Percentiles rank a stretch among this genome's conserved stretches.
These are phyloP conservation scores for Leptobrachium leishanense DNA, from an alignment of 2,113 vertebrate genomes.

Conservation along the genomic window DNA sequence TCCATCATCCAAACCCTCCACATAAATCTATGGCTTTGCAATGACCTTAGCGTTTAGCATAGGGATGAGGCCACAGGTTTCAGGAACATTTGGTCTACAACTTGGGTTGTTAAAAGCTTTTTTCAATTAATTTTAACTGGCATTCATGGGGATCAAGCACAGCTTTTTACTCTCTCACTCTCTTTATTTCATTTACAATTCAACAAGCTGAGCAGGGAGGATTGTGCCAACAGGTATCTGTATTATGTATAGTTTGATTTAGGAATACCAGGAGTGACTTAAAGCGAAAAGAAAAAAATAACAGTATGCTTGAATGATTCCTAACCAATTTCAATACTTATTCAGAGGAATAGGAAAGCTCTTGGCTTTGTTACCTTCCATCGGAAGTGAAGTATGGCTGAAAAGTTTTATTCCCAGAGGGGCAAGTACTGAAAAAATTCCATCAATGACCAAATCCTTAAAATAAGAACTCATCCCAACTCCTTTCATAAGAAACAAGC, in stretches of 20 bases:
- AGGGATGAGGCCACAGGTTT: constrained; percentile 71
- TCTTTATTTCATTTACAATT: constrained; percentile 59
- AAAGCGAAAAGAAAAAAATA: background rate
- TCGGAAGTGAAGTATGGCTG: background rate
- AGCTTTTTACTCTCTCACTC: constrained; percentile 60
- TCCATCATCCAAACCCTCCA: constrained; percentile 79
- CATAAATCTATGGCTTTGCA: constrained; percentile 90
- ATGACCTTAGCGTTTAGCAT: constrained; percentile 82
- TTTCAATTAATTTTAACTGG: constrained; percentile 83
- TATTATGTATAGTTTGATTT: constrained; percentile 15
- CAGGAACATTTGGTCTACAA: constrained; percentile 75
- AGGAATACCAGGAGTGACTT: background rate
- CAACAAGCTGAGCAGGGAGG: constrained; percentile 57
- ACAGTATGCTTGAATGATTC: constrained; percentile 12
- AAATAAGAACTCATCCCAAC: too few relatives aligned
- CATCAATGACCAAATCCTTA: too few relatives aligned
- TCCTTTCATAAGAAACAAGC: too few relatives aligned
- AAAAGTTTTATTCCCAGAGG: too few relatives aligned
- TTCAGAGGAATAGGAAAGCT: background rate
- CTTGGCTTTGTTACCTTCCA: background rate
- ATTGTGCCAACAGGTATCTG: constrained; percentile 55
- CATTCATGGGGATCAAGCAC: constrained; percentile 77
- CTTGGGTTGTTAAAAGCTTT: constrained; percentile 79
- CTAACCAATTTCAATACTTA: background rate
- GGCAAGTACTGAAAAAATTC: too few relatives aligned